Evolutionary conservation across 2,113 vertebrate genomes (phyloP).

Genomic region (Uropsilus gracilis): DNA sequence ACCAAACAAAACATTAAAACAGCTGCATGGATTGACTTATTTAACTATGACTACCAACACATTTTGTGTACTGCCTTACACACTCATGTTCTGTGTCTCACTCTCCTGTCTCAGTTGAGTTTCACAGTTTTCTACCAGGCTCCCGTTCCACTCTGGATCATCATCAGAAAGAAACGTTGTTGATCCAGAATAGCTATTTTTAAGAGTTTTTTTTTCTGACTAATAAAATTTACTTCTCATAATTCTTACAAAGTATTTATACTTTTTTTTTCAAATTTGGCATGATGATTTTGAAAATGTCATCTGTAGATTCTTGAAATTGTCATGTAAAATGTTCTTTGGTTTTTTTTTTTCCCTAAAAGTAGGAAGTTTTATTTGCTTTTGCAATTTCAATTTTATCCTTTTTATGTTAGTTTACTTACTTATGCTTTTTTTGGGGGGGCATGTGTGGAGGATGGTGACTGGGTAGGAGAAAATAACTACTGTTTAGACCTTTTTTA

Average conservation of each 20-base stretch:
- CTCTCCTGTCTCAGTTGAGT: not conserved
- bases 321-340: not conserved
- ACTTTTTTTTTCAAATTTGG: not conserved
- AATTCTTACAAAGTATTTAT: not conserved
- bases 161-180: not conserved
- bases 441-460: not conserved
- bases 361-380: not conserved
- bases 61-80: not conserved
- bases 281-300: slow-evolving; percentile 5
- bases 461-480: not conserved
- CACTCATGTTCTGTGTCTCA: not conserved
- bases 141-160: not conserved
- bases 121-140: not conserved
- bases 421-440: too few species aligned
- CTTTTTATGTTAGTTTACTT: not conserved
- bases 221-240: not conserved
- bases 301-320: not conserved
- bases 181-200: not conserved
- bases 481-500: not conserved
- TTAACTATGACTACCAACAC: not conserved
- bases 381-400: not conserved
- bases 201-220: not conserved
- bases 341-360: not conserved
- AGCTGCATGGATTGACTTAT: not conserved
- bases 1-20: not conserved